A percentile compares a stretch with the other conserved stretches of the same genome.
phyloP scores from a whole-genome alignment of 2,113 vertebrate species.

The Cepphus grylle region DNA sequence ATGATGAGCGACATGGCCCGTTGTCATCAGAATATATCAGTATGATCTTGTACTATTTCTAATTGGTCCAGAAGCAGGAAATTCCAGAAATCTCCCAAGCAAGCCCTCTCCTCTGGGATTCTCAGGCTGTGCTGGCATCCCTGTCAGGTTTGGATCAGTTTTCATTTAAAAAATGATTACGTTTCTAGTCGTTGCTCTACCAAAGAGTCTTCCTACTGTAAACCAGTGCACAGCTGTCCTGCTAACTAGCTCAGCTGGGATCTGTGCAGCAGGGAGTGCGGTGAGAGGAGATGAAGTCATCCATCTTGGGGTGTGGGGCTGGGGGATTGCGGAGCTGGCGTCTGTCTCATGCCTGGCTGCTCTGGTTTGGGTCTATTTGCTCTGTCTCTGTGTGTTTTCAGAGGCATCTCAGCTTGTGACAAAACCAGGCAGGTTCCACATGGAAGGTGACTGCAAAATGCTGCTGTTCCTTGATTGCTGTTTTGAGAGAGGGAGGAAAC shows the following conservation, averaged over 20 bases:
- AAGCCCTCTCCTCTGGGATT: constrained; percentile 9
- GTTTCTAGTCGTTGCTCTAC: background rate
- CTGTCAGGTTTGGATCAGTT: constrained; percentile 16
- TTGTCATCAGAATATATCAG: constrained; percentile 1
- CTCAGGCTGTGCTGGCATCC: constrained; percentile 8
- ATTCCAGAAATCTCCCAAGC: constrained; percentile 28
- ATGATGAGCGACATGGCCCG: background rate
- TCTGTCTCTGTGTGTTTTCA: background rate
- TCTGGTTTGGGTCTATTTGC: background rate
- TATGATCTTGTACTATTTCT: background rate
- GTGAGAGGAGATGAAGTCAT: constrained; percentile 3
- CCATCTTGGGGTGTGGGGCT: background rate
- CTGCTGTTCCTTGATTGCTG: background rate
- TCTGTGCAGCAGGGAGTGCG: background rate
- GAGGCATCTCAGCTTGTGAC: background rate
- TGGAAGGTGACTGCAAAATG: background rate
- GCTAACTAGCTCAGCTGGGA: background rate
- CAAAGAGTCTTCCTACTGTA: constrained; percentile 10
- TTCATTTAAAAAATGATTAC: constrained; percentile 11
- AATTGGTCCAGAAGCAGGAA: constrained; percentile 47
- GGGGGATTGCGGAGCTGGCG: background rate
- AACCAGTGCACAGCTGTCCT: constrained; percentile 22
- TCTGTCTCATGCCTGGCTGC: background rate
- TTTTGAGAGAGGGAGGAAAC: background rate
- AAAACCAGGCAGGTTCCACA: accelerated